These are phyloP conservation scores for Odocoileus hemionus DNA, from an alignment of 2,113 vertebrate genomes.

Conservation along the genomic window DNA sequence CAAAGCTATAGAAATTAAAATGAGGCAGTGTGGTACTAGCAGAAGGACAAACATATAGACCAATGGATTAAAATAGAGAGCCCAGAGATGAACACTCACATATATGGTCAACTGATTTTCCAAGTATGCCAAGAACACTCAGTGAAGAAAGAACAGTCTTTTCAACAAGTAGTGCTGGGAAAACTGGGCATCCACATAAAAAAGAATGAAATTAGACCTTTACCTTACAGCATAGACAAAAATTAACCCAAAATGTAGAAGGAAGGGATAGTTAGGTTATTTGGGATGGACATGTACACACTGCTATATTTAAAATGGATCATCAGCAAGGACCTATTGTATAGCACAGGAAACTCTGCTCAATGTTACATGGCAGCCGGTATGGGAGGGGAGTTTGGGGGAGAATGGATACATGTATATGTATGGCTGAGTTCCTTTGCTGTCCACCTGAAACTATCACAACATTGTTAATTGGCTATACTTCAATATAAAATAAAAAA, in stretches of 20 bases:
- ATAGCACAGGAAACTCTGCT: background rate
- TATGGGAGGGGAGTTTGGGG: background rate
- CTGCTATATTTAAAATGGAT: background rate
- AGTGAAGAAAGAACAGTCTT: background rate
- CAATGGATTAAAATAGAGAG: background rate
- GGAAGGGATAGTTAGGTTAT: background rate
- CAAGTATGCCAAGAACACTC: background rate
- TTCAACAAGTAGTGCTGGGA: background rate
- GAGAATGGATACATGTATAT: background rate
- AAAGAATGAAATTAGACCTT: background rate
- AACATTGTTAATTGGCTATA: background rate
- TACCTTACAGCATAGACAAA: background rate
- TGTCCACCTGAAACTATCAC: background rate
- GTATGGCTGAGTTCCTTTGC: background rate
- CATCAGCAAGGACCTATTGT: background rate
- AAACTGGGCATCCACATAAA: background rate
- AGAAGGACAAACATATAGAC: background rate
- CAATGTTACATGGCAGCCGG: rapidly evolving
- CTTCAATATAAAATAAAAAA: background rate
- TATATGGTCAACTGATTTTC: background rate
- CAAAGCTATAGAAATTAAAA: background rate
- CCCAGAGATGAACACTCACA: background rate
- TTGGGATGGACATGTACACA: background rate
- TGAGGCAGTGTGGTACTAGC: background rate
- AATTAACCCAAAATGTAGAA: background rate